Evolutionary conservation across 2,888 invertebrate species (phyloP), one percentile per base, ranked within the genome.

Genomic region (Physocephala rufipes): DNA sequence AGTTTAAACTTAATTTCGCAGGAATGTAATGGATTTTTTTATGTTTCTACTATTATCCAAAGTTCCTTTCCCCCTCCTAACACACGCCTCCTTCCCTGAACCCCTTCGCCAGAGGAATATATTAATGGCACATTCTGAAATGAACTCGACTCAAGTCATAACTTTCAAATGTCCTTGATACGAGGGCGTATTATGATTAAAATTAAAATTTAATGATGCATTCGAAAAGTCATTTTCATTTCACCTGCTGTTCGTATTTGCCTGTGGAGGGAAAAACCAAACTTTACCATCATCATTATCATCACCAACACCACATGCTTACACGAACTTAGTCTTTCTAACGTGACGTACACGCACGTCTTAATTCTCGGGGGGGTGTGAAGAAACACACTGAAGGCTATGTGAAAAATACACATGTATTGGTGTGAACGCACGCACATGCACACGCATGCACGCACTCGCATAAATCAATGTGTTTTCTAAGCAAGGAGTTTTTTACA

Each of bases 211-310:
- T 62, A 62, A 62, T 80, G 62, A 62, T 43, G 62, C 62, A 43
- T 62, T 62, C 62, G 62, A 21, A 36, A 79, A 78, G 78, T 76
- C 74, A 21, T 71, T 71, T 49, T 51, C 36, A 71, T 61, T 55
- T 71, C 66, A 58, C 61, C 12, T 55, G n/a, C n/a, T n/a, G 36
- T 24, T 28, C 53, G 45, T 24, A 9, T 9, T 9, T 36, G 36
- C 36, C 9, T 36, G n/a, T n/a, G n/a, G n/a, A n/a, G n/a, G n/a
- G n/a, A n/a, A n/a, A n/a, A 36, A 36, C 4, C 4, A 36, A 36
- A 36, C 36, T 7, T 36, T 9, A 36, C 36, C 36, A 36, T 36
- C 36, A 36, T n/a, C n/a, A n/a, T n/a, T n/a, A n/a, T n/a, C n/a
- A n/a, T n/a, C n/a, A n/a, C n/a, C n/a, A n/a, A n/a, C n/a, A n/a